A percentile compares a stretch with the other conserved stretches of the same genome.
Evolutionary conservation across 2,113 vertebrate species (phyloP).

Genomic region (Haemorhous mexicanus): DNA sequence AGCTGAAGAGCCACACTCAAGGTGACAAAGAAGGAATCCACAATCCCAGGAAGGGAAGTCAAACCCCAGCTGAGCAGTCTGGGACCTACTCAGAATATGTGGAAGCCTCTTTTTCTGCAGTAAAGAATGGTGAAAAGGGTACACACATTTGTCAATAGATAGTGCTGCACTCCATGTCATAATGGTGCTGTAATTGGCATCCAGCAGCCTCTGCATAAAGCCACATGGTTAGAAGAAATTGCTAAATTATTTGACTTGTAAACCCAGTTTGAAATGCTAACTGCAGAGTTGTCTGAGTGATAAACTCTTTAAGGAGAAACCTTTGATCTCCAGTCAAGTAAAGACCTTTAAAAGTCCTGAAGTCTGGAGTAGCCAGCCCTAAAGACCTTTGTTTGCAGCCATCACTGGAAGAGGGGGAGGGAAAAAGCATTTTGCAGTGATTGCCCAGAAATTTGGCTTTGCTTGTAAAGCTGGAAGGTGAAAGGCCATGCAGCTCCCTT

Average conservation of each 20-base stretch:
- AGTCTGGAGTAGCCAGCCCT: slow-evolving; percentile 37
- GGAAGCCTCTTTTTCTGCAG: background rate
- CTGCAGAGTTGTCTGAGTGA: slow-evolving; percentile 63
- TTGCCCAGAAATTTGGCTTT: slow-evolving; percentile 51
- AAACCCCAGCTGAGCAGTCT: background rate
- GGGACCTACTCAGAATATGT: background rate
- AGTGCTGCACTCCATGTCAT: slow-evolving; percentile 17
- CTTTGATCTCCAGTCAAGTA: slow-evolving; percentile 66
- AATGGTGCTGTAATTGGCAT: slow-evolving; percentile 38
- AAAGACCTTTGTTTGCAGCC: slow-evolving; percentile 58
- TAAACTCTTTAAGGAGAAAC: slow-evolving; percentile 63
- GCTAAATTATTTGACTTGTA: slow-evolving; percentile 65
- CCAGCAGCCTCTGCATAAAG: slow-evolving; percentile 39
- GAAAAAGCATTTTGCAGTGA: slow-evolving; percentile 50
- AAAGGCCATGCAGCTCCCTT: slow-evolving; percentile 7
- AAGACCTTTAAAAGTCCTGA: slow-evolving; percentile 51
- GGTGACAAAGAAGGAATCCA: background rate
- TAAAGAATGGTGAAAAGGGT: slow-evolving; percentile 1
- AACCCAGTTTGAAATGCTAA: slow-evolving; percentile 66
- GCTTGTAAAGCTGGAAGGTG: slow-evolving; percentile 58
- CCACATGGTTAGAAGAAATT: slow-evolving; percentile 61
- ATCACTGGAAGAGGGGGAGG: slow-evolving; percentile 46
- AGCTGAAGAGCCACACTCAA: background rate
- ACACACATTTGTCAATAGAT: background rate
- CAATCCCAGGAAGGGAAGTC: background rate